These are phyloP conservation scores for Cotesia congregata DNA, from an alignment of 2,888 invertebrate species.

Conservation along the genomic window DNA sequence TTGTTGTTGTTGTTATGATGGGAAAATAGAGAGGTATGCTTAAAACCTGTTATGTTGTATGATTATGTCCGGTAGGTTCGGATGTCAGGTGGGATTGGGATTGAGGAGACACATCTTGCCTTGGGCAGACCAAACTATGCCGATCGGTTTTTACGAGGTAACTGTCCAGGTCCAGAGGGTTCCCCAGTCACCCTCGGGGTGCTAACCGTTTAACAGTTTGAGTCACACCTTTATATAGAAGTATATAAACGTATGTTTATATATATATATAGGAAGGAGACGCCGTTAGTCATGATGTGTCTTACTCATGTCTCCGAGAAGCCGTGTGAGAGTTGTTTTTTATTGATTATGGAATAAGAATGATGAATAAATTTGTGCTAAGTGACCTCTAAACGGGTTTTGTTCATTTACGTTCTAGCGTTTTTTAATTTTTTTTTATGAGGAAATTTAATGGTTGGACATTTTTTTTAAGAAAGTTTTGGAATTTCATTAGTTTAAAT, in stretches of 20 bases:
- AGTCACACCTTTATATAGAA: conserved; percentile 43
- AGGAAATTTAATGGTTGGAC: no score
- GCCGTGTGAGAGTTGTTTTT: background rate
- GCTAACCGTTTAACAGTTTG: conserved; percentile 50
- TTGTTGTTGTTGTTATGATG: background rate
- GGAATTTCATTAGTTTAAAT: no score
- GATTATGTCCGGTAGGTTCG: conserved; percentile 53
- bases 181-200: conserved; percentile 59
- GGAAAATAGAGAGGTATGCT: conserved; percentile 44
- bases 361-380: no score
- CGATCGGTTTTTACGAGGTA: background rate
- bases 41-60: conserved; percentile 52
- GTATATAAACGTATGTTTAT: conserved; percentile 6
- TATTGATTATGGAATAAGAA: background rate
- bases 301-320: no score
- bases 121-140: conserved; percentile 24
- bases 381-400: no score
- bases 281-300: background rate
- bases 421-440: no score
- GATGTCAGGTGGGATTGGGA: conserved; percentile 29
- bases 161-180: conserved; percentile 45
- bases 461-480: no score
- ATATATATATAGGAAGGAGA: background rate
- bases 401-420: no score
- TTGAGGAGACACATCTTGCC: conserved; percentile 45